A percentile compares a stretch with the other conserved stretches of the same genome.
Evolutionary conservation across 2,888 invertebrate species (phyloP).

Genomic region (Xestia rhomboidea): DNA sequence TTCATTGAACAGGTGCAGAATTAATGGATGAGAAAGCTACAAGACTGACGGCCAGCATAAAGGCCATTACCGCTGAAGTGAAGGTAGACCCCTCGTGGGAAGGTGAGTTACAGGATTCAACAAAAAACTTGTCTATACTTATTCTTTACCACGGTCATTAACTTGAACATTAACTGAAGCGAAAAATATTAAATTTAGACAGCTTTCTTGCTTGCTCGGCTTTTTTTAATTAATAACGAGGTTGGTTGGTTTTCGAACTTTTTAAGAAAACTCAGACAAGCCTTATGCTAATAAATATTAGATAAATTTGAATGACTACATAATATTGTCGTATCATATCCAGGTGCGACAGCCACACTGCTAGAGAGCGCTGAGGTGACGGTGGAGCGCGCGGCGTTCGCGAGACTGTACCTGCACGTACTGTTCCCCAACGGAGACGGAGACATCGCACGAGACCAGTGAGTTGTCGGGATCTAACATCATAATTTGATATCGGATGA

Average conservation of each 20-base stretch:
- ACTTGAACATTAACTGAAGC: no score
- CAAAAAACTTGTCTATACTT: no score
- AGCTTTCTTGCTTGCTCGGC: no score
- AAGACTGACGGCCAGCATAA: constrained; percentile 95
- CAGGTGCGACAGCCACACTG: constrained; percentile 92
- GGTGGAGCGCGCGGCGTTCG: constrained; percentile 97
- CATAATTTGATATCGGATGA: no score
- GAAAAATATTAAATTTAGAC: no score
- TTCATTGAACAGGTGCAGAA: constrained; percentile 76
- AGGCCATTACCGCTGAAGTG: constrained; percentile 92
- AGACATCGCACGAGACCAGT: constrained; percentile 97
- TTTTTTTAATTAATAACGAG: no score
- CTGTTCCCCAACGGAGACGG: constrained; percentile 99
- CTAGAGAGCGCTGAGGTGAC: constrained; percentile 94
- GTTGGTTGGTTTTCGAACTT: no score
- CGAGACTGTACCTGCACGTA: constrained; percentile 97
- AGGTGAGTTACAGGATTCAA: constrained; percentile 77
- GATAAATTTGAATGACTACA: no score
- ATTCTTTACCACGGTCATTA: no score
- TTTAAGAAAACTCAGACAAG: no score
- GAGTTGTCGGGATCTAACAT: constrained; percentile 75
- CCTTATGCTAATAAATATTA: no score
- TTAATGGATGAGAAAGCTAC: constrained; percentile 98
- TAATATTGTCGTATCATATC: no score
- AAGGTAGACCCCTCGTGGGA: constrained; percentile 93